These are phyloP conservation scores for Orthochromis malagaraziensis DNA, from an alignment of 2,113 vertebrate genomes.

Conservation along the genomic window DNA sequence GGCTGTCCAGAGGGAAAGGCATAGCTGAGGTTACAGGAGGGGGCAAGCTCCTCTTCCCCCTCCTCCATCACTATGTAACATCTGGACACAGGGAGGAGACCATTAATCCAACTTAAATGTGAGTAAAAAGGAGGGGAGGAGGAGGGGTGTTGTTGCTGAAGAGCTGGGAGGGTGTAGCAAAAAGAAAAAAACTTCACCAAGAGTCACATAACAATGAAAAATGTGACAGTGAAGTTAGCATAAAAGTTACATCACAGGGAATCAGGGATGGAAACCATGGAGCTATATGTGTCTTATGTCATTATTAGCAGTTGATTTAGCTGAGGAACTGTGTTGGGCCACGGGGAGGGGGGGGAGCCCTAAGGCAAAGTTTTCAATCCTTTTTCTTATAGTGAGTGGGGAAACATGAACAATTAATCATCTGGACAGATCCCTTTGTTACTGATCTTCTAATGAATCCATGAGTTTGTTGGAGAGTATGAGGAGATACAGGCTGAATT, in stretches of 20 bases:
- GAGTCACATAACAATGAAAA: not conserved
- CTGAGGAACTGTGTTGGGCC: not conserved
- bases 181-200: not conserved
- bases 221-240: not conserved
- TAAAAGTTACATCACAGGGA: slow-evolving; percentile 24
- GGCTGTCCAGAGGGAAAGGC: slow-evolving; percentile 4
- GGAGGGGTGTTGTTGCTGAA: not conserved
- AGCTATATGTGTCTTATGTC: not conserved
- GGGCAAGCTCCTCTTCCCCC: slow-evolving; percentile 32
- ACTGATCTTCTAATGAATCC: not conserved
- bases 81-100: slow-evolving; percentile 68
- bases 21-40: slow-evolving; percentile 21
- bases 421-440: not conserved
- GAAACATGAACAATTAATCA: not conserved
- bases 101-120: slow-evolving; percentile 62
- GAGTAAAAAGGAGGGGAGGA: not conserved
- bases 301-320: not conserved
- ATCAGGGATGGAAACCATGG: not conserved
- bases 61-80: slow-evolving; percentile 62
- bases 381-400: not conserved
- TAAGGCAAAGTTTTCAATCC: not conserved
- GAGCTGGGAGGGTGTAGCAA: not conserved
- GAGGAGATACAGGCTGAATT: not conserved
- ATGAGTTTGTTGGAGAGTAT: not conserved
- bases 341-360: not conserved